These are phyloP conservation scores for Phthorimaea operculella DNA, from an alignment of 1,140 invertebrate genomes.

Conservation along the genomic window DNA sequence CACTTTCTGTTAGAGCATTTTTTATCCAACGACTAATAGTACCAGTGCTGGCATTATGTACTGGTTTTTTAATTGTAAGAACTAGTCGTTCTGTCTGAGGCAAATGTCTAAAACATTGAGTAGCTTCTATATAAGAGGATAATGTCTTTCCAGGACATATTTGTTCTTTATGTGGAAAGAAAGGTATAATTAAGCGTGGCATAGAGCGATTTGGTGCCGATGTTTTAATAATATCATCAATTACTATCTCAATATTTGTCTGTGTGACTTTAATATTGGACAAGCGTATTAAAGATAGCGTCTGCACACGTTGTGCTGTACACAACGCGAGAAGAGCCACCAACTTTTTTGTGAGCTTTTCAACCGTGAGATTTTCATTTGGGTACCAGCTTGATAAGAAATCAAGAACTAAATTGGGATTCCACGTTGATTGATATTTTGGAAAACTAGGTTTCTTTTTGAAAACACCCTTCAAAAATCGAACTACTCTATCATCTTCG, in stretches of 20 bases:
- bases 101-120: not conserved
- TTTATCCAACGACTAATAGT: not conserved
- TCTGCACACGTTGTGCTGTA: conserved; percentile 5
- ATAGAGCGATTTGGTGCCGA: not conserved
- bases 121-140: not conserved
- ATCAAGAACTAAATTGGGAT: conserved; percentile 9
- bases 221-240: not conserved
- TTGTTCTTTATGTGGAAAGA: not conserved
- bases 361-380: not conserved
- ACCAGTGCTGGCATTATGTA: not conserved
- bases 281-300: not conserved
- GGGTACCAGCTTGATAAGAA: conserved; percentile 2
- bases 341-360: not conserved
- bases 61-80: not conserved
- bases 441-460: conserved; percentile 8
- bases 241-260: not conserved
- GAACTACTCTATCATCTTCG: not conserved
- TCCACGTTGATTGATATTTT: conserved; percentile 9
- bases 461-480: conserved; percentile 11
- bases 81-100: not conserved
- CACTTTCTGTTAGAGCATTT: not conserved
- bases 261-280: not conserved
- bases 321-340: conserved; percentile 6
- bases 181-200: not conserved
- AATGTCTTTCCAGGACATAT: not conserved